Evolutionary conservation across 2,113 vertebrate genomes (phyloP).

Genomic region (Anser brachyrhynchus): DNA sequence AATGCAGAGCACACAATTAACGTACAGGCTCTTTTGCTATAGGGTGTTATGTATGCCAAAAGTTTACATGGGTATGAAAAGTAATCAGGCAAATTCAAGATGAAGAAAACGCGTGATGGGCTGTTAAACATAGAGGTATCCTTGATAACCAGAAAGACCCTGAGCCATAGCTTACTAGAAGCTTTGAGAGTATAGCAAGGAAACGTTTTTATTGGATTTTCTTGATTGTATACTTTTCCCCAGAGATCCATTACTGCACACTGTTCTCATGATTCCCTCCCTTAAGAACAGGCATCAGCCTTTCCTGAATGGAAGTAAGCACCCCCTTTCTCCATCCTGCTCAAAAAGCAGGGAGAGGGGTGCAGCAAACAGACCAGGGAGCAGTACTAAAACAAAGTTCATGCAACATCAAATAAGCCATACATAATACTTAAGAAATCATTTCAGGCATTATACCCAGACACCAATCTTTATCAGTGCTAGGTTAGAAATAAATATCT

Average conservation of each 20-base stretch:
- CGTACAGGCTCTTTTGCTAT: rapidly evolving
- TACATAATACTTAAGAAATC: neutral
- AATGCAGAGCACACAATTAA: neutral
- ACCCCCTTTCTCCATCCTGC: neutral
- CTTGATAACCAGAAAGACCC: neutral
- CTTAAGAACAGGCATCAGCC: neutral
- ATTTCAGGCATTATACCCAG: neutral
- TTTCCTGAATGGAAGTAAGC: neutral
- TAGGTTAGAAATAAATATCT: neutral
- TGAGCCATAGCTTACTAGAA: neutral
- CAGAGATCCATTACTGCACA: neutral
- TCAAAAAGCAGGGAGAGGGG: neutral
- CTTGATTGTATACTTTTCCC: neutral
- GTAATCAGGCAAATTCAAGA: neutral
- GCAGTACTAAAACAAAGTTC: neutral
- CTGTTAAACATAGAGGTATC: neutral
- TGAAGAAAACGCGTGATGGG: neutral
- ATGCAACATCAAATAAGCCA: neutral
- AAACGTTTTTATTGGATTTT: neutral
- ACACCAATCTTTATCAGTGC: neutral
- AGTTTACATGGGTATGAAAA: neutral
- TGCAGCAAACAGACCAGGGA: neutral
- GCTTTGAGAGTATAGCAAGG: neutral
- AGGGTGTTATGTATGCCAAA: neutral
- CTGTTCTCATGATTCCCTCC: neutral